Evolutionary conservation across 2,113 vertebrate genomes (phyloP), one percentile per base, ranked within the genome.

Genomic region (Lampris incognitus): DNA sequence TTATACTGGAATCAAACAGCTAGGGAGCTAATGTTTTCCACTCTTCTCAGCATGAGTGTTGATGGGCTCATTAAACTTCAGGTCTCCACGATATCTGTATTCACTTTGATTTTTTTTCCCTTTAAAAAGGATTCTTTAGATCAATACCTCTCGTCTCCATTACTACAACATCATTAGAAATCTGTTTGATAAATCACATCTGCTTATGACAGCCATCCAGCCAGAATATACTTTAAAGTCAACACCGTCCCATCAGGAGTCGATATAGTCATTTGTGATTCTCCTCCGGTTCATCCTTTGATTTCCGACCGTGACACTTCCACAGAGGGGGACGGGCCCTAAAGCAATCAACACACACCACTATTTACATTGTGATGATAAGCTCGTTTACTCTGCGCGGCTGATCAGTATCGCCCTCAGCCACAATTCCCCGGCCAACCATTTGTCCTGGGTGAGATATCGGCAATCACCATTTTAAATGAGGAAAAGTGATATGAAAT

Each of bases 391-490:
- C 88, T 88, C 84, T 87, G 82, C 48, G 72, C 9, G 85, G 67
- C 88, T 87, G 90, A 94, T 91, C 84, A 69, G 72, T 92, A 90
- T 92, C 89, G 80, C 73, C 83, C 69, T 81, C 69, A 54, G 70
- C 79, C 68, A 69, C 71, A 80, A 83, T 84, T 87, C 81, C 88
- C 87, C 54, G 78, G 85, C 76, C 77, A 71, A 60, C 74, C 85
- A 77, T 93, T 89, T 85, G 84, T 91, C 83, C 82, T 82, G 74
- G 74, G 70, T 78, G 78, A 91, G 87, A 88, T 90, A 92, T 91
- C 87, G 75, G 85, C 89, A 91, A 90, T 92, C 88, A 91, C 82
- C 83, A 82, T 91, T 91, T 92, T 89, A 87, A 92, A 90, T 88
- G 88, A 94, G 86, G 51, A 87, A 79, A 83, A 85, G 90, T 87